Conservation (phyloP, 2,888 invertebrate genomes). For the Steromphala cineraria region DNA sequence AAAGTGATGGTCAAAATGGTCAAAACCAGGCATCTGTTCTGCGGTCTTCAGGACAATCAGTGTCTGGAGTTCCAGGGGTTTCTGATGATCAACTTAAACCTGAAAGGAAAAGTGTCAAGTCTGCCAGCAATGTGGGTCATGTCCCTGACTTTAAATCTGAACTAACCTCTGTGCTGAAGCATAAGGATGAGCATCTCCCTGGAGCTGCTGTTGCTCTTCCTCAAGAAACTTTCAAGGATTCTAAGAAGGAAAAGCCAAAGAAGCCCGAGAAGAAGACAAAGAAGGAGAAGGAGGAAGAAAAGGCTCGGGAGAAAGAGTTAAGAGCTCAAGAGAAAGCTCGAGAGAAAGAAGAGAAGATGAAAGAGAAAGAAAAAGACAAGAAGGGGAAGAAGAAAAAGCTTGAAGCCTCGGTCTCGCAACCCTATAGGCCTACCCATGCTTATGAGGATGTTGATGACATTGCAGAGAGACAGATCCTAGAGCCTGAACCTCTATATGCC, state of each 20-base stretch:
- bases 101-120: not conserved
- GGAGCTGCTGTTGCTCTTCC: not conserved
- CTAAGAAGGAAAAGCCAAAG: conserved; percentile 31
- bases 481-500: conserved; percentile 24
- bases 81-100: not conserved
- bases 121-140: not conserved
- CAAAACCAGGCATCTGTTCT: no score
- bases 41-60: no score
- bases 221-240: conserved; percentile 15
- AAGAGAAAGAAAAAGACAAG: conserved; percentile 22
- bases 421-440: not conserved
- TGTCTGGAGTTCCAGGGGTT: not conserved
- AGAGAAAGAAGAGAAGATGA: conserved; percentile 28
- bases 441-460: conserved; percentile 12
- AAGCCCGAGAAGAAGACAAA: conserved; percentile 30
- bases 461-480: not conserved
- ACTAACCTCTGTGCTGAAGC: not conserved
- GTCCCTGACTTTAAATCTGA: not conserved
- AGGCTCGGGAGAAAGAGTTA: conserved; percentile 21
- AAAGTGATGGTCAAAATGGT: not conserved
- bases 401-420: not conserved
- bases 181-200: not conserved
- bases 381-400: not conserved
- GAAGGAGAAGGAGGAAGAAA: conserved; percentile 27
- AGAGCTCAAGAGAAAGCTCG: conserved; percentile 15